These are phyloP conservation scores for Xanthorhoe spadicearia DNA, from an alignment of 2,888 invertebrate genomes.

Conservation along the genomic window DNA sequence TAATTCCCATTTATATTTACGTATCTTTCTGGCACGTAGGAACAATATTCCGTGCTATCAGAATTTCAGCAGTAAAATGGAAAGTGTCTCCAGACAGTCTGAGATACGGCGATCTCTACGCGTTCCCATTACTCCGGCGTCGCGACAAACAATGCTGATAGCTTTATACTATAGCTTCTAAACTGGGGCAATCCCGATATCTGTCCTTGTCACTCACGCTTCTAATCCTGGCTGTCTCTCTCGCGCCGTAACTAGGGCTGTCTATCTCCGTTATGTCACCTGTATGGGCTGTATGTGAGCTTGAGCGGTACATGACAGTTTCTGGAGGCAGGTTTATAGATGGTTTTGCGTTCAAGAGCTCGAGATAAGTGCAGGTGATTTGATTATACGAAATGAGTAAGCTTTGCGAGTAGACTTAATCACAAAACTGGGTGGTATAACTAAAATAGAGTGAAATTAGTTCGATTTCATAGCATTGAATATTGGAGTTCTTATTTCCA, in stretches of 20 bases:
- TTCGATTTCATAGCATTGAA: no score
- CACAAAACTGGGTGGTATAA: not conserved
- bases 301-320: constrained; percentile 34
- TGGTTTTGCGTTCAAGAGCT: constrained; percentile 5
- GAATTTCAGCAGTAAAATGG: constrained; percentile 14
- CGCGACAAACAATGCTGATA: constrained; percentile 77
- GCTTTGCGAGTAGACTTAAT: not conserved
- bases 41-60: not conserved
- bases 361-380: not conserved
- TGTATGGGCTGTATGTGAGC: constrained; percentile 32
- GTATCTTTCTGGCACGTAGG: not conserved
- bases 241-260: constrained; percentile 51
- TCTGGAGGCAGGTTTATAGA: constrained; percentile 20
- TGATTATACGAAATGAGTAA: not conserved
- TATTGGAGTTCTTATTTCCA: no score
- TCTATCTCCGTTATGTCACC: constrained; percentile 46
- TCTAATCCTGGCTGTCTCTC: constrained; percentile 56
- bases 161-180: constrained; percentile 52
- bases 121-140: constrained; percentile 58
- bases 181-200: constrained; percentile 76
- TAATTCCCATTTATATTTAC: not conserved
- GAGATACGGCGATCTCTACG: constrained; percentile 57
- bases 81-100: constrained; percentile 61
- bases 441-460: not conserved
- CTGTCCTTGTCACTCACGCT: constrained; percentile 68